Conservation (phyloP, 2,888 invertebrate genomes). For the Stenolophus ochropezus region DNA sequence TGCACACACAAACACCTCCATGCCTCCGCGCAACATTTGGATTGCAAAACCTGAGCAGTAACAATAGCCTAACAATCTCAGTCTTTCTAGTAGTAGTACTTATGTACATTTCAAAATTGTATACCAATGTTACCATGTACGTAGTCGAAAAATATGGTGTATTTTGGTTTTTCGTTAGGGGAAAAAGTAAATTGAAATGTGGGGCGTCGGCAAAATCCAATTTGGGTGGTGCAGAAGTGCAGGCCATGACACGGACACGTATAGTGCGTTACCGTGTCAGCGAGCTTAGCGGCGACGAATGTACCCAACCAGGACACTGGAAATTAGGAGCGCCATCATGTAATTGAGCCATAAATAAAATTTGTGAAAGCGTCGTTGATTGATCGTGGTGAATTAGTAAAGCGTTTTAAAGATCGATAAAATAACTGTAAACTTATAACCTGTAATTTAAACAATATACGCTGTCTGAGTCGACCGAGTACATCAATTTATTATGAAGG, state of each 20-base stretch:
- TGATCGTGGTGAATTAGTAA: slow-evolving; percentile 20
- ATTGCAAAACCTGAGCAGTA: too few relatives aligned
- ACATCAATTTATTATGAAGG: slow-evolving; percentile 36
- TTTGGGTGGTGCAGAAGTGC: slow-evolving; percentile 15
- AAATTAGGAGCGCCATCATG: background rate
- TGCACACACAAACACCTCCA: too few relatives aligned
- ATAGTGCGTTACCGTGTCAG: slow-evolving; percentile 36
- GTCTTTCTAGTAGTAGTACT: too few relatives aligned
- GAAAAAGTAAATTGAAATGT: too few relatives aligned
- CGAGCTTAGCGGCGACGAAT: background rate
- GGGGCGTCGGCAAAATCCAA: slow-evolving; percentile 3
- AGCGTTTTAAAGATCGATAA: slow-evolving; percentile 30
- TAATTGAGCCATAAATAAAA: slow-evolving; percentile 7
- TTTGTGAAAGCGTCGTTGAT: background rate
- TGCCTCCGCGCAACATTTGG: too few relatives aligned
- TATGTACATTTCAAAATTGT: too few relatives aligned
- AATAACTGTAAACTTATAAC: slow-evolving; percentile 43
- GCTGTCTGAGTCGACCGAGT: slow-evolving; percentile 9
- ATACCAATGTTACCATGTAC: too few relatives aligned
- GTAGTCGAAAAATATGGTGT: too few relatives aligned
- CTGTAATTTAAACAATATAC: slow-evolving; percentile 39
- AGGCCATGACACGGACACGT: slow-evolving; percentile 19
- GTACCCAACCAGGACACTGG: background rate
- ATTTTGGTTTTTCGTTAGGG: too few relatives aligned
- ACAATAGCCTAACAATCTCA: too few relatives aligned